phyloP scores from a whole-genome alignment of 1,140 invertebrate genomes.

The Trichoplusia ni region DNA sequence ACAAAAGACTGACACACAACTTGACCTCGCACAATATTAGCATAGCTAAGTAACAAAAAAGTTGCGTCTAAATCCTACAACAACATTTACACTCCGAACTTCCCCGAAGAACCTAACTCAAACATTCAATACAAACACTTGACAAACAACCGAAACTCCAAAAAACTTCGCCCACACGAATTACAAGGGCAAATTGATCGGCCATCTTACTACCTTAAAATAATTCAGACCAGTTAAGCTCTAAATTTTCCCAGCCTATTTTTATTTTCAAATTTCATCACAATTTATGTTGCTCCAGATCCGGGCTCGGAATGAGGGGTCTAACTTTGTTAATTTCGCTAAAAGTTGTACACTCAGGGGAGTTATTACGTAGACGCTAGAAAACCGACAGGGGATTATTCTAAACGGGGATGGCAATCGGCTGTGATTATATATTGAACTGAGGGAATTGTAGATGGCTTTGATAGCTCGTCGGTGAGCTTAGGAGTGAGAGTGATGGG shows the following conservation, averaged over 20 bases:
- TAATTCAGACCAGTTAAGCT: constrained; percentile 34
- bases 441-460: constrained; percentile 11
- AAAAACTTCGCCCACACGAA: background rate
- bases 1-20: no score
- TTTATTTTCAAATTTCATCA: constrained; percentile 53
- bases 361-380: constrained; percentile 47
- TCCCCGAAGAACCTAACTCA: background rate
- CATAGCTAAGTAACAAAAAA: no score
- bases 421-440: constrained; percentile 24
- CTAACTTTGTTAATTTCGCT: constrained; percentile 50
- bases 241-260: constrained; percentile 46
- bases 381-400: constrained; percentile 29
- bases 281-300: constrained; percentile 45
- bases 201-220: constrained; percentile 22
- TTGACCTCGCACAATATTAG: no score
- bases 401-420: constrained; percentile 36
- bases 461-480: background rate
- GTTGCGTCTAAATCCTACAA: background rate
- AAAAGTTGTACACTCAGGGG: constrained; percentile 42
- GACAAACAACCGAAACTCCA: background rate
- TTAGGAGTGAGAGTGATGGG: no score
- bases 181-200: constrained; percentile 17
- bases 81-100: no score
- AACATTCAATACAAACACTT: background rate
- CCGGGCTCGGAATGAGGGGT: constrained; percentile 32